Conservation (phyloP, 2,113 vertebrate species). For the Cervus canadensis region DNA sequence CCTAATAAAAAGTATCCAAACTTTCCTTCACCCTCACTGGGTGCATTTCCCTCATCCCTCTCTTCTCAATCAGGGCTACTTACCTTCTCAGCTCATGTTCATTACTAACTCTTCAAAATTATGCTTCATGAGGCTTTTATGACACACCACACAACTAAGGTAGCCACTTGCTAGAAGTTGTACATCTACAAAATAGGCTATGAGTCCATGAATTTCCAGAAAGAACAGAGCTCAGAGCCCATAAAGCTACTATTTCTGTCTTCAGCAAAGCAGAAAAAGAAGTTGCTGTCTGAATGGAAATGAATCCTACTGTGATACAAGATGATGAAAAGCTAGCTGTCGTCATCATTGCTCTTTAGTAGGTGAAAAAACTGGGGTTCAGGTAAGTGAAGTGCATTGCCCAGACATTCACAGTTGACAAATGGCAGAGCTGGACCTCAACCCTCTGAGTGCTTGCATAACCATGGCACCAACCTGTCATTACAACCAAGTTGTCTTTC, state of each 20-base stretch:
- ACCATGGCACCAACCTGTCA: background rate
- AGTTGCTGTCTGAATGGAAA: background rate
- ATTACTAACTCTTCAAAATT: background rate
- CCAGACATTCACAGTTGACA: background rate
- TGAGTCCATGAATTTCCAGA: background rate
- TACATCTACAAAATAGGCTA: background rate
- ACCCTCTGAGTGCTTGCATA: fast-evolving
- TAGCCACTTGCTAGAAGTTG: background rate
- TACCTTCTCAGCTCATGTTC: background rate
- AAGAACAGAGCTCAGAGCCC: background rate
- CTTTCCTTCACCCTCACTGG: too few species aligned
- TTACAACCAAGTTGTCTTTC: background rate
- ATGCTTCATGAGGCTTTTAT: background rate
- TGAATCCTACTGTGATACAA: background rate
- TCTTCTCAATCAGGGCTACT: background rate
- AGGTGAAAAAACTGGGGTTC: background rate
- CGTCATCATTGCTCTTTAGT: background rate
- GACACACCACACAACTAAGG: background rate
- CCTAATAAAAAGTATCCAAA: background rate
- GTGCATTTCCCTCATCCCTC: background rate
- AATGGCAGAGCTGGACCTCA: background rate
- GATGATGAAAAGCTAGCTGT: background rate
- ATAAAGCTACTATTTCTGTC: background rate
- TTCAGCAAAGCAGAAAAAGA: background rate
- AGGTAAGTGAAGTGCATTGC: background rate